A percentile compares a stretch with the other conserved stretches of the same genome.
Conservation (phyloP, 2,888 invertebrate genomes). For the Buathra laborator region DNA sequence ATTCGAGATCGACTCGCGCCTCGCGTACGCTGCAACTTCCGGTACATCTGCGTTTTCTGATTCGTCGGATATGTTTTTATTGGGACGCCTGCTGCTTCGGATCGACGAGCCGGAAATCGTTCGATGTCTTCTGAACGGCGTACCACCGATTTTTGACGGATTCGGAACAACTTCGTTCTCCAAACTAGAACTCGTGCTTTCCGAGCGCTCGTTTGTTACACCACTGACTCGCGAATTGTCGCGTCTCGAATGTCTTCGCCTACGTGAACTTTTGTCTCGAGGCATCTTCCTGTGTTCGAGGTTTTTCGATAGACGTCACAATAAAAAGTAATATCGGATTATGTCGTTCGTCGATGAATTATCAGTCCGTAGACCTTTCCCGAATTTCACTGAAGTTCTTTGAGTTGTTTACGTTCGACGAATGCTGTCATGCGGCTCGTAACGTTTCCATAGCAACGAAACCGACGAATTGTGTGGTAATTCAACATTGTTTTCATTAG, state of each 20-base stretch:
- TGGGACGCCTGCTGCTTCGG: constrained; percentile 50
- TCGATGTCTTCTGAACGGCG: constrained; percentile 26
- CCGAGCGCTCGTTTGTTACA: constrained; percentile 25
- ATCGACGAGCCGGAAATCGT: constrained; percentile 51
- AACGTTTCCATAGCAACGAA: constrained; percentile 40
- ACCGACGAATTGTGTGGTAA: constrained; percentile 23
- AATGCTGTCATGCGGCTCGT: background rate
- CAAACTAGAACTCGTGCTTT: constrained; percentile 44
- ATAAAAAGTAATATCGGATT: background rate
- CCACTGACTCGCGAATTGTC: constrained; percentile 30
- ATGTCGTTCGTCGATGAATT: background rate
- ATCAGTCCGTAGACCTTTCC: no score
- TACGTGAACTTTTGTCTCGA: constrained; percentile 50
- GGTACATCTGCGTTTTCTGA: constrained; percentile 55
- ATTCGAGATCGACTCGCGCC: constrained; percentile 36
- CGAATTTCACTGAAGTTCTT: no score
- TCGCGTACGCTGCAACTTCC: constrained; percentile 44
- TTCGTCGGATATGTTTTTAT: constrained; percentile 55
- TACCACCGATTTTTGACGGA: constrained; percentile 23
- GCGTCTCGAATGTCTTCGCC: constrained; percentile 49
- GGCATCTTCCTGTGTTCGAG: constrained; percentile 51
- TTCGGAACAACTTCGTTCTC: constrained; percentile 44
- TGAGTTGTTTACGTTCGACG: background rate
- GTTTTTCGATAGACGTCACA: background rate
- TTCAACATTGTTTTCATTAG: background rate